phyloP scores from a whole-genome alignment of 2,888 invertebrate species.

The Galerucella pusilla region DNA sequence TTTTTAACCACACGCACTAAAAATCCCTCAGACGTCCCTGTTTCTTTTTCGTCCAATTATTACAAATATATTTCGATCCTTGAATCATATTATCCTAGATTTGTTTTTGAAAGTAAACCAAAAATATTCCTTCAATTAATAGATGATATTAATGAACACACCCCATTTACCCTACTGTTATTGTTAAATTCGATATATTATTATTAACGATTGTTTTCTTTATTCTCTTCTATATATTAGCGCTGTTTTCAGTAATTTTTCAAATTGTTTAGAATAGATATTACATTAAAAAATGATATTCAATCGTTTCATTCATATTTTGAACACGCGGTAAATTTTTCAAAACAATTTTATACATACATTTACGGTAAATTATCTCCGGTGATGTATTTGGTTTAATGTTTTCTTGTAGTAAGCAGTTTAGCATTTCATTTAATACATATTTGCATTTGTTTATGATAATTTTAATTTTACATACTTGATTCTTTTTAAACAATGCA shows the following conservation, averaged over 20 bases:
- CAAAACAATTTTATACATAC: no score
- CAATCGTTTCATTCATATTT: neutral
- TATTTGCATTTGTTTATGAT: neutral
- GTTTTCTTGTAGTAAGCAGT: slow-evolving; percentile 1
- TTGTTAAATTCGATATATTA: slow-evolving; percentile 5
- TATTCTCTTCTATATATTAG: neutral
- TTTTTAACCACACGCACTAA: no score
- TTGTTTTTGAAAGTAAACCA: neutral
- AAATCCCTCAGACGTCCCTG: no score
- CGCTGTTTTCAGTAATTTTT: no score
- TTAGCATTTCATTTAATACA: neutral
- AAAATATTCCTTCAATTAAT: neutral
- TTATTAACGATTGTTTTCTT: neutral
- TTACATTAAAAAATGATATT: no score
- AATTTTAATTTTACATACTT: neutral
- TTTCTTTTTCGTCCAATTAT: no score
- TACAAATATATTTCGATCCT: no score
- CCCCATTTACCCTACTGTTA: neutral
- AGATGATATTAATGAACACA: neutral
- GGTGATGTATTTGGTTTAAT: neutral
- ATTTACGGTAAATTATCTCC: neutral
- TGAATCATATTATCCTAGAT: neutral
- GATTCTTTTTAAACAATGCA: neutral
- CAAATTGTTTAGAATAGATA: no score
- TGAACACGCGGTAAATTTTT: neutral